A percentile compares a stretch with the other conserved stretches of the same genome.
phyloP scores from a whole-genome alignment of 1,140 invertebrate genomes.

The Gonioctena quinquepunctata region DNA sequence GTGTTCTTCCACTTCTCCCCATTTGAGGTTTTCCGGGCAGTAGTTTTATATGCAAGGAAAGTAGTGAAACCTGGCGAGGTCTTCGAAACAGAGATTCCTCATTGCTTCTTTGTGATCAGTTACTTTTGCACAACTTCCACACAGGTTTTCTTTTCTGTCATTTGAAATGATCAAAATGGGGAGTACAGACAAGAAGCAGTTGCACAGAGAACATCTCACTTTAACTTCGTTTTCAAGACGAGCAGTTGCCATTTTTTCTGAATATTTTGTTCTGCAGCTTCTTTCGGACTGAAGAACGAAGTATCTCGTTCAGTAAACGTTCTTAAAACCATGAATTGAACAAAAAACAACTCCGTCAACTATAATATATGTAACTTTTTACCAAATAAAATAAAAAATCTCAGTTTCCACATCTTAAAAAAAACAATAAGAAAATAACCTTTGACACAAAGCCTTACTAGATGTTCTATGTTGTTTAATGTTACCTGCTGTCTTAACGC shows the following conservation, averaged over 20 bases:
- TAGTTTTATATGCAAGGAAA: not conserved
- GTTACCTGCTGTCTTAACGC: too few relatives aligned
- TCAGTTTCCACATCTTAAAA: too few relatives aligned
- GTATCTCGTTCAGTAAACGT: too few relatives aligned
- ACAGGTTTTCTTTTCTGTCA: not conserved
- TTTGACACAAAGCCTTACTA: too few relatives aligned
- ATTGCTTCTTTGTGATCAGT: not conserved
- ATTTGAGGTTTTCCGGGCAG: not conserved
- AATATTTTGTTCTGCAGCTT: too few relatives aligned
- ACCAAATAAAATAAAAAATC: too few relatives aligned
- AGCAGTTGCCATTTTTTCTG: not conserved
- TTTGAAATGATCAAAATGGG: not conserved
- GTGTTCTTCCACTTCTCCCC: not conserved
- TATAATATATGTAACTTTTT: too few relatives aligned
- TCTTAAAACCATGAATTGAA: too few relatives aligned
- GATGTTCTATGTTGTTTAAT: too few relatives aligned
- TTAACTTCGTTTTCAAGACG: not conserved
- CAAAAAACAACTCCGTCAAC: too few relatives aligned
- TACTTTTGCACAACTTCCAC: not conserved
- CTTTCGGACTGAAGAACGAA: too few relatives aligned
- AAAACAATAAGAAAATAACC: too few relatives aligned
- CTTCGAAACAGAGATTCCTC: not conserved
- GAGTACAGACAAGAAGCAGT: not conserved
- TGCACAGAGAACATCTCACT: not conserved
- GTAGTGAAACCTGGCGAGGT: not conserved